phyloP scores from a whole-genome alignment of 2,888 invertebrate species.

The Dexiosoma caninum region DNA sequence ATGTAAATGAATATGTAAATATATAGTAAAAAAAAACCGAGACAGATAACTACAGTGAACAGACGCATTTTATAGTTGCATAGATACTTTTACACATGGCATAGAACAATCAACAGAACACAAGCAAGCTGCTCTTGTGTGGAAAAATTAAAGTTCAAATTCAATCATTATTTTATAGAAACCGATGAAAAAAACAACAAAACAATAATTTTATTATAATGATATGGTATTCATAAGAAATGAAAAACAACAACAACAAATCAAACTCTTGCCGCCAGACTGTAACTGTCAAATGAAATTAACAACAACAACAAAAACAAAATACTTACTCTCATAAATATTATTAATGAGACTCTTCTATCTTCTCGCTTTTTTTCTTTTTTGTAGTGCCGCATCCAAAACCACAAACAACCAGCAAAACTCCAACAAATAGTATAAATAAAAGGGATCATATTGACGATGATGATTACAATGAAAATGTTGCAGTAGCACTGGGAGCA shows the following conservation, averaged over 20 bases:
- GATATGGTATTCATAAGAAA: conserved; percentile 41
- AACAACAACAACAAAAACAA: conserved; percentile 35
- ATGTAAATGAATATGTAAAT: not conserved
- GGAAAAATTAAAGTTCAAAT: conserved; percentile 57
- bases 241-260: conserved; percentile 14
- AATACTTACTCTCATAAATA: conserved; percentile 23
- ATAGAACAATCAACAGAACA: conserved; percentile 1
- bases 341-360: conserved; percentile 27
- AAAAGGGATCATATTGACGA: conserved; percentile 48
- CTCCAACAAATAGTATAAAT: conserved; percentile 44
- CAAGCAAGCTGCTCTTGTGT: conserved; percentile 25
- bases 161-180: conserved; percentile 50
- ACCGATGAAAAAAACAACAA: not conserved
- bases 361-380: conserved; percentile 22
- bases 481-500: conserved; percentile 72
- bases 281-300: conserved; percentile 56
- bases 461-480: conserved; percentile 67
- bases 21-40: not conserved
- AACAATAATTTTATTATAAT: conserved; percentile 49
- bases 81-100: not conserved
- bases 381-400: conserved; percentile 71
- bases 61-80: too few species aligned
- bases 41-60: conserved; percentile 19
- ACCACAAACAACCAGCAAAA: conserved; percentile 41
- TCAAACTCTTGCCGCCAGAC: conserved; percentile 57